Base-by-base conservation (phyloP, 2,113 vertebrate species). In the Nothocercus julius region DNA sequence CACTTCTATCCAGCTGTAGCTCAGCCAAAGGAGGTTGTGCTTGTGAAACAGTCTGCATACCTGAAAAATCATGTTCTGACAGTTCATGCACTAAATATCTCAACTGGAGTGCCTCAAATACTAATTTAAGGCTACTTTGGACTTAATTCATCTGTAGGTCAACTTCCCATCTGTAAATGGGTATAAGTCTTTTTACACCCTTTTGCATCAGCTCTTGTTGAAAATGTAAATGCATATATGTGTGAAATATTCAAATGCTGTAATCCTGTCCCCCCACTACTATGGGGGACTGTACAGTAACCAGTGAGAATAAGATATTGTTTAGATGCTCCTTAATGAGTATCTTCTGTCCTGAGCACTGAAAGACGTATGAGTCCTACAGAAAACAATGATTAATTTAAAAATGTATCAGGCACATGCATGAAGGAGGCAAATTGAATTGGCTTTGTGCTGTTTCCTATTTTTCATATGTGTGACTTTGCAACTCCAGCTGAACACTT, bases 321-420 rank as follows among this genome's bases (percentile, higher is more conserved):
- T 42, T 78, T 72, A 44, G 53, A 79, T 72, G 73, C 21, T 38
- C 17, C 13, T 54, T 80, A 79, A 7, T 5, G 61, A 44, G 16
- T 44, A 56, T 24, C 84, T 79, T 68, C 62, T 78, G 86, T 90
- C 47, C 54, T 49, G 36, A 49, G 79, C 36, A 2, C 36, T 62
- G 81, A 28, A 28, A 51, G 47, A 73, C 58, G 62, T 44, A 25
- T 45, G 40, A 34, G 78, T 84, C 81, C 66, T 85, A 79, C 20
- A 76, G 63, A 94, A 93, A 88, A 88, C 36, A 79, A 44, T 44
- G 12, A 68, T 82, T 89, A 95, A 95, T 89, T 84, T 76, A 92
- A 89, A 87, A 22, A 77, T 2, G 0, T 54, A 81, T 74, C 72
- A 81, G 38, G 19, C 77, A 83, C 80, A 87, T 66, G 34, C 32